Evolutionary conservation across 2,888 invertebrate species (phyloP), one percentile per base, ranked within the genome.

Genomic region (Chymomyza procnemis): DNA sequence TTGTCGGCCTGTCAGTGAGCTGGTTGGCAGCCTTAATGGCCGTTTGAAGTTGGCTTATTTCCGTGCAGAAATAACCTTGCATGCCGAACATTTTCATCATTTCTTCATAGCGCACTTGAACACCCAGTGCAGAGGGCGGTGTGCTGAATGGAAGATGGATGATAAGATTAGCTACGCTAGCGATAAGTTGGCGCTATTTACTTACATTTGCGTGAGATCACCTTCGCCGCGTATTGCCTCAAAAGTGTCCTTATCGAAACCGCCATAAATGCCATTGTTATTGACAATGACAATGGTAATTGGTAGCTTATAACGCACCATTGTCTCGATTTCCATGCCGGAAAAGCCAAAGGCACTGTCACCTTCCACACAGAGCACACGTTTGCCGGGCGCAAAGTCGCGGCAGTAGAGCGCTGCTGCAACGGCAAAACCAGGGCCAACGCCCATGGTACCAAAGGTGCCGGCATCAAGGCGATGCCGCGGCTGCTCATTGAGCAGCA

Each of bases 311-410:
- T 99, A 98, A 69, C 98, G 95, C 88, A 96, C 94, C 94, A 98
- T 96, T 0, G 99, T 99, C 92, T 99, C 99, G 26, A 99, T 93
- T 92, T 99, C 99, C 98, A 99, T 98, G 87, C 97, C 99, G 26
- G 98, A 97, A 92, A 99, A 99, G 2, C 99, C 99, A 91, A 99
- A 98, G 1, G 99, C 99, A 52, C 97, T 97, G 90, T 99, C 99
- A 0, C 99, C 99, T 92, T 98, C 97, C 0, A 99, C 95, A 89
- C 98, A 98, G 64, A 99, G 92, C 0, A 99, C 97, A 73, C 94
- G 93, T 88, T 97, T 97, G 1, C 92, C 92, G 0, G 97, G 96
- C 8, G 94, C 93, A 89, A 95, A 92, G 89, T 97, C 95, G 70
- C 95, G 94, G 87, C 97, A 97, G 92, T 95, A 97, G 76, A 98